phyloP scores from a whole-genome alignment of 2,888 invertebrate species.

The Uloborus plumipes region DNA sequence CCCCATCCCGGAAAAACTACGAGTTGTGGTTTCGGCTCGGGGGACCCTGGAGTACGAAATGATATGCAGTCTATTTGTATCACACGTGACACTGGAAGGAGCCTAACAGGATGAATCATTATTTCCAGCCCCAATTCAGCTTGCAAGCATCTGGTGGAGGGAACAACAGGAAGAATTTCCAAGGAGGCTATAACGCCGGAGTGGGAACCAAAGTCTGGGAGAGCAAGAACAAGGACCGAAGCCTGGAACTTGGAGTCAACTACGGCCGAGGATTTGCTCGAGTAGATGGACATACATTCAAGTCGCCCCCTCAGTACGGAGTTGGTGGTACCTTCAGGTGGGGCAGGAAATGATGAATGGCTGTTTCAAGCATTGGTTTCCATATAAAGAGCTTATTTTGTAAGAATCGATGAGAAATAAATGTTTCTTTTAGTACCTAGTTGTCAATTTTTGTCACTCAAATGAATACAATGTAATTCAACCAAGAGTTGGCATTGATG shows the following conservation, averaged over 20 bases:
- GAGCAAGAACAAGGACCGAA: constrained; percentile 30
- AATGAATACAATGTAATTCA: too few relatives aligned
- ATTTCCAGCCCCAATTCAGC: constrained; percentile 36
- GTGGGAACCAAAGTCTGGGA: constrained; percentile 56
- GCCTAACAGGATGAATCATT: not conserved
- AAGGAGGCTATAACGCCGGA: constrained; percentile 38
- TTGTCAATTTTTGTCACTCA: too few relatives aligned
- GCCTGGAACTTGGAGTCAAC: constrained; percentile 31
- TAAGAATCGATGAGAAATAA: too few relatives aligned
- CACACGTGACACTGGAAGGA: too few relatives aligned
- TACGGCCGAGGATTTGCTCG: constrained; percentile 37
- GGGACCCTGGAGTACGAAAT: too few relatives aligned
- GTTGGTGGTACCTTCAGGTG: constrained; percentile 37
- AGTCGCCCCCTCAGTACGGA: constrained; percentile 35
- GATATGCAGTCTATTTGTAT: too few relatives aligned
- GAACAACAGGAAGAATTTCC: constrained; percentile 25
- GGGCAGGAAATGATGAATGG: constrained; percentile 26
- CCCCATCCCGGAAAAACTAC: too few relatives aligned
- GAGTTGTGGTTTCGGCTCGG: too few relatives aligned
- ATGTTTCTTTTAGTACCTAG: too few relatives aligned
- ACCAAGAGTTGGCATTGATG: too few relatives aligned
- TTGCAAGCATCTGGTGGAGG: constrained; percentile 42
- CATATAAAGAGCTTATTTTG: too few relatives aligned
- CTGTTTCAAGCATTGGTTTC: too few relatives aligned
- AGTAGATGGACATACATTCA: constrained; percentile 43